phyloP scores from a whole-genome alignment of 2,888 invertebrate species.

The Caenorhabditis wallacei region DNA sequence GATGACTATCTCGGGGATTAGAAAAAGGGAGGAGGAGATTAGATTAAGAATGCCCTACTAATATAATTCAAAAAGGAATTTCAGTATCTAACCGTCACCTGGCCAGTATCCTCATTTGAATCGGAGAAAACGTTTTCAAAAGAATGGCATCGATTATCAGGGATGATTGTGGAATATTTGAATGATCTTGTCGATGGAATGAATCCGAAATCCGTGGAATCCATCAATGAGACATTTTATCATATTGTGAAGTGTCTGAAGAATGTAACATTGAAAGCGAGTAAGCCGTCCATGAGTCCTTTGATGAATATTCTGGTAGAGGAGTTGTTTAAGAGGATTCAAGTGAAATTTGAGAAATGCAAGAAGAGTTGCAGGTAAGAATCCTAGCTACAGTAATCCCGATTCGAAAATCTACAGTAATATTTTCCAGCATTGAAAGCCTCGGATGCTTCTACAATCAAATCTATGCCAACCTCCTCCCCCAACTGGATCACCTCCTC shows the following conservation, averaged over 20 bases:
- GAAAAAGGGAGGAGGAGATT: too few species aligned
- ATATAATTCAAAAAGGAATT: too few species aligned
- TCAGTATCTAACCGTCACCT: conserved; percentile 33
- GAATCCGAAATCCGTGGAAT: not conserved
- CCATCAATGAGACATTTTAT: conserved; percentile 22
- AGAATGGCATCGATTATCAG: conserved; percentile 50
- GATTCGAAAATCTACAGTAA: not conserved
- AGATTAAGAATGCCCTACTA: too few species aligned
- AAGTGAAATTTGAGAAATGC: conserved; percentile 46
- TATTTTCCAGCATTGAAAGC: conserved; percentile 19
- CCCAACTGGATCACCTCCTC: conserved; percentile 37
- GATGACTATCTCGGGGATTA: too few species aligned
- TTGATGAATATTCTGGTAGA: conserved; percentile 38
- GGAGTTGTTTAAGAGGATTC: conserved; percentile 39
- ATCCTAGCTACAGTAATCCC: not conserved
- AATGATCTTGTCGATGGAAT: conserved; percentile 29
- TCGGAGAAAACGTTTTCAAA: conserved; percentile 36
- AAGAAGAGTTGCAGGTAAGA: conserved; percentile 22
- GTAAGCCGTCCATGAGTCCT: conserved; percentile 31
- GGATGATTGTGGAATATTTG: conserved; percentile 57
- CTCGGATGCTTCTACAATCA: conserved; percentile 41
- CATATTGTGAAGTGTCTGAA: conserved; percentile 48
- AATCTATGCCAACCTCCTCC: conserved; percentile 51
- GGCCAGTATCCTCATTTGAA: conserved; percentile 51
- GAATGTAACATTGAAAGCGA: conserved; percentile 50